A percentile compares a stretch with the other conserved stretches of the same genome.
These are phyloP conservation scores for rat (Rattus norvegicus) DNA, from an alignment of 2,113 vertebrate genomes.

Conservation along the genomic window DNA sequence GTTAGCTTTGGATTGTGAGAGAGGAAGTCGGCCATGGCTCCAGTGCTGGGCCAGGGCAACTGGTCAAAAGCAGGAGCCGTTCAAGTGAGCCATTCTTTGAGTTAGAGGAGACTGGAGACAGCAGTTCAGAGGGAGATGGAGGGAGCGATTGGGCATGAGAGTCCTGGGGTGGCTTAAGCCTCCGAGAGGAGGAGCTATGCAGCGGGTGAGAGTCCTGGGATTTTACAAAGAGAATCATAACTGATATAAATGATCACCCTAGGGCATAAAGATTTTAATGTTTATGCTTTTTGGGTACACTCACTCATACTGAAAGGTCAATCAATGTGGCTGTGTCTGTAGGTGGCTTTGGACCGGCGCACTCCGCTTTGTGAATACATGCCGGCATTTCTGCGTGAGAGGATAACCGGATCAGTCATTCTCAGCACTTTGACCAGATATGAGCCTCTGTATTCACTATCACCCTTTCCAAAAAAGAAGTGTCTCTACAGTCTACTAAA, in stretches of 20 bases:
- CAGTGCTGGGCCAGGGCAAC: not conserved
- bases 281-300: not conserved
- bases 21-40: not conserved
- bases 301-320: not conserved
- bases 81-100: not conserved
- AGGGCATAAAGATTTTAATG: not conserved
- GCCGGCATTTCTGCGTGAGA: not conserved
- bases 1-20: not conserved
- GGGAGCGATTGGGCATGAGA: no score
- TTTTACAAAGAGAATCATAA: not conserved
- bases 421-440: not conserved
- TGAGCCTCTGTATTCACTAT: not conserved
- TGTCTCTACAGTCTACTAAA: not conserved
- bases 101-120: not conserved
- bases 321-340: not conserved
- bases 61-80: not conserved
- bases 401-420: not conserved
- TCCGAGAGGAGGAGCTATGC: not conserved
- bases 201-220: not conserved
- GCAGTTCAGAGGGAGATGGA: not conserved
- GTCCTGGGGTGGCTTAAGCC: not conserved
- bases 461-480: not conserved
- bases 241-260: not conserved
- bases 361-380: not conserved
- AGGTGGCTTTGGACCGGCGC: not conserved